phyloP scores from a whole-genome alignment of 2,888 invertebrate species.

The Sesia bembeciformis region DNA sequence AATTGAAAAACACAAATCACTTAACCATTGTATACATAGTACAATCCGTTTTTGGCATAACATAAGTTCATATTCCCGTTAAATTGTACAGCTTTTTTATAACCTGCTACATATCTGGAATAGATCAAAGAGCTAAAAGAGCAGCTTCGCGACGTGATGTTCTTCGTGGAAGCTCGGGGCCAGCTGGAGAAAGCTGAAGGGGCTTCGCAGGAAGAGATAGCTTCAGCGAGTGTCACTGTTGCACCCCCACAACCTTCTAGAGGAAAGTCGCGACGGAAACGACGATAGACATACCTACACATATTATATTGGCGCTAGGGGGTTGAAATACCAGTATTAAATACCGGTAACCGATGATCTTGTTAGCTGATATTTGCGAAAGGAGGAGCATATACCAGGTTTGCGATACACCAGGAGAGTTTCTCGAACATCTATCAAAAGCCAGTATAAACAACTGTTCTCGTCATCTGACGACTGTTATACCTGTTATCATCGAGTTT shows the following conservation, averaged over 20 bases:
- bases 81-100: background rate
- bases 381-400: no score
- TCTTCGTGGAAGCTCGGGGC: constrained; percentile 90
- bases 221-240: constrained; percentile 35
- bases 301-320: background rate
- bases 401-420: no score
- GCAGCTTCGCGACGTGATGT: constrained; percentile 97
- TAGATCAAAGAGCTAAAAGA: constrained; percentile 91
- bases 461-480: no score
- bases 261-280: constrained; percentile 6
- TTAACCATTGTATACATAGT: no score
- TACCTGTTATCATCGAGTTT: no score
- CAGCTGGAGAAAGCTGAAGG: constrained; percentile 29
- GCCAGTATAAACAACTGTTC: no score
- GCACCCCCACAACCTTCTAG: constrained; percentile 11
- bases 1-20: no score
- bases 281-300: constrained; percentile 6
- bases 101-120: background rate
- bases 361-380: no score
- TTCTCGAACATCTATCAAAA: no score
- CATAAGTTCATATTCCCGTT: no score
- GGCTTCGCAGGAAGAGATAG: constrained; percentile 33
- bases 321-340: background rate
- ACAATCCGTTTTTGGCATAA: no score
- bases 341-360: no score